These are phyloP conservation scores for Tolypeutes matacus DNA, from an alignment of 2,797 vertebrate genomes.

Conservation along the genomic window DNA sequence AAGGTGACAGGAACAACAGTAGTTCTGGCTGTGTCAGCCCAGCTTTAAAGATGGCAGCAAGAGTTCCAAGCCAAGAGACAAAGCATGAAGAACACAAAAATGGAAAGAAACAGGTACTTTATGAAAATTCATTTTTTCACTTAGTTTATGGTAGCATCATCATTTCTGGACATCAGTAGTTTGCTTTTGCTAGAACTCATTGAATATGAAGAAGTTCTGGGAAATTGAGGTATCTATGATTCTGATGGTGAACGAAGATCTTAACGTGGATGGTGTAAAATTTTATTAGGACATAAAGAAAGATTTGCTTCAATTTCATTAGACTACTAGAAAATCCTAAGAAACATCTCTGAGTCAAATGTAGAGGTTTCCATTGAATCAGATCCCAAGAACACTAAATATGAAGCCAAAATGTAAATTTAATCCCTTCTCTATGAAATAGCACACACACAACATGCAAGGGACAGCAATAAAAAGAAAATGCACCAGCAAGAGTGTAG, in stretches of 20 bases:
- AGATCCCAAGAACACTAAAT: background rate
- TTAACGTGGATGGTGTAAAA: conserved; percentile 94
- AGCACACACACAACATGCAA: background rate
- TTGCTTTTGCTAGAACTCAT: conserved; percentile 95
- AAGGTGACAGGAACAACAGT: background rate
- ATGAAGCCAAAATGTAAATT: background rate
- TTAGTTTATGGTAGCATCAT: conserved; percentile 93
- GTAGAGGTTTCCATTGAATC: background rate
- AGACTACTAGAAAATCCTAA: background rate
- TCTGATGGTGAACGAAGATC: conserved; percentile 93
- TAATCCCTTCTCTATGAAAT: background rate
- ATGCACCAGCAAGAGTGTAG: background rate
- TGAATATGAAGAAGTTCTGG: conserved; percentile 94
- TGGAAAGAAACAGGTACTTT: conserved; percentile 91
- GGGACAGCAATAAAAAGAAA: background rate
- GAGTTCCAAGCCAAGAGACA: conserved; percentile 70
- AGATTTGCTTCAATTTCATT: background rate
- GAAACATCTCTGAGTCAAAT: background rate
- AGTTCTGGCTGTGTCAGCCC: background rate
- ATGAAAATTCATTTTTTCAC: conserved; percentile 92
- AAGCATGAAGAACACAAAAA: conserved; percentile 90
- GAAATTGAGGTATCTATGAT: conserved; percentile 90
- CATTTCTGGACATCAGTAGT: conserved; percentile 94
- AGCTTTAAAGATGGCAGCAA: background rate
- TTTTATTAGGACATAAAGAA: conserved; percentile 89